Base-by-base conservation (phyloP, 1,140 invertebrate species). In the Papilio machaon region DNA sequence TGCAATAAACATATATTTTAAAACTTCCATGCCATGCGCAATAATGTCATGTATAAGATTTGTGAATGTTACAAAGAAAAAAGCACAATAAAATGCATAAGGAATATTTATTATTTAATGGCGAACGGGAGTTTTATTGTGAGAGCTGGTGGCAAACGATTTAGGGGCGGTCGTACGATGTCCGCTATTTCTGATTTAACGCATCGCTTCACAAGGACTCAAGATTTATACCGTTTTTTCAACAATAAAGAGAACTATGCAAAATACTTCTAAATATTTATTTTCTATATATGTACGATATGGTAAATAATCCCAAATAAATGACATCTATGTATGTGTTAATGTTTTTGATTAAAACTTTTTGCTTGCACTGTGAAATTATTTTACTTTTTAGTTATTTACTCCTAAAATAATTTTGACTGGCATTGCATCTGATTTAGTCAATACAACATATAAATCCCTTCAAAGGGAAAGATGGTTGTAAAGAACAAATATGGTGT, bases 71-170 rank as follows among this genome's bases (percentile, higher is more conserved):
- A 83, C 81, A 79, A 67, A 78, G 46, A 82, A 58, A 81, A 82
- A 82, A 83, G 78, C 76, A 87, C 85, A 90, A 89, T 88, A 90
- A 88, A 90, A 90, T 85, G 84, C 82, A 89, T 85, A 87, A 87
- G 84, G 85, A 88, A 89, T 90, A 91, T 90, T 91, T 90, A 91
- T 87, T 88, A 85, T 88, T 89, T 89, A 86, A 90, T 89, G 82
- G 86, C 64, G 77, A 81, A 84, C 58, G 60, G 46, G 83, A 86
- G 81, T 87, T 91, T 92, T 89, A 91, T 90, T 86, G 88, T 88
- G 81, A 90, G 89, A 91, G 90, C 89, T 89, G 90, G 86, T 86
- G 82, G 83, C 85, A 83, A 89, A 87, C 85, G 84, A 85, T 85
- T 86, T 84, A 80, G 89, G 86, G 88, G 85, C 64, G 82, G 84